These are phyloP conservation scores for Cyclopterus lumpus DNA, from an alignment of 2,797 vertebrate species.

Conservation along the genomic window DNA sequence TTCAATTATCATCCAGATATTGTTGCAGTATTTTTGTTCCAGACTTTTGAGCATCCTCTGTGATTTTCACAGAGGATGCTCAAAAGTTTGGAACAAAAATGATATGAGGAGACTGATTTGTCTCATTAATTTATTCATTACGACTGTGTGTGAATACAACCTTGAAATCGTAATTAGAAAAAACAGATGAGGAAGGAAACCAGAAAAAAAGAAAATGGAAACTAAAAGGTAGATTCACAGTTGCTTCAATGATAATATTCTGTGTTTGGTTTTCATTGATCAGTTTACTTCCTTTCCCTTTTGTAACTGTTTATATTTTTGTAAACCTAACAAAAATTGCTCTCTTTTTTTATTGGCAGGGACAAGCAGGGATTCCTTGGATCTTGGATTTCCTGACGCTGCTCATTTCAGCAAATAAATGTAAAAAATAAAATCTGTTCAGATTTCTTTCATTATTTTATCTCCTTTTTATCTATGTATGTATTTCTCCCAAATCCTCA, in stretches of 20 bases:
- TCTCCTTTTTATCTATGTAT: constrained; percentile 5
- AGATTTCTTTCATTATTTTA: not conserved
- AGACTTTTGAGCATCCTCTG: not conserved
- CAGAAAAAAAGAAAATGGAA: not conserved
- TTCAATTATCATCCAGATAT: not conserved
- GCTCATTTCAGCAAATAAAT: not conserved
- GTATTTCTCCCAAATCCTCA: constrained; percentile 5
- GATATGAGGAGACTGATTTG: not conserved
- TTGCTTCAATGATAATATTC: constrained; percentile 1
- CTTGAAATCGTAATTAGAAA: constrained; percentile 1
- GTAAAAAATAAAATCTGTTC: constrained; percentile 7
- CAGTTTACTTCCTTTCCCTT: not conserved
- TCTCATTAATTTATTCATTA: constrained; percentile 6
- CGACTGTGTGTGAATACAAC: not conserved
- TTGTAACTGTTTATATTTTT: constrained; percentile 1
- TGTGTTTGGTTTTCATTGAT: not conserved
- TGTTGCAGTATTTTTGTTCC: not conserved
- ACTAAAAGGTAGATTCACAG: not conserved
- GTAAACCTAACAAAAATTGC: not conserved
- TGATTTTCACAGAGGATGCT: not conserved
- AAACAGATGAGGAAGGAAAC: constrained; percentile 2
- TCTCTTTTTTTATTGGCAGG: not conserved
- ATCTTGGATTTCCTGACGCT: constrained; percentile 9
- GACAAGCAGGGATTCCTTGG: constrained; percentile 1
- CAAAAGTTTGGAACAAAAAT: not conserved